A percentile compares a stretch with the other conserved stretches of the same genome.
These are phyloP conservation scores for Pelmatolapia mariae DNA, from an alignment of 2,113 vertebrate genomes.

Conservation along the genomic window DNA sequence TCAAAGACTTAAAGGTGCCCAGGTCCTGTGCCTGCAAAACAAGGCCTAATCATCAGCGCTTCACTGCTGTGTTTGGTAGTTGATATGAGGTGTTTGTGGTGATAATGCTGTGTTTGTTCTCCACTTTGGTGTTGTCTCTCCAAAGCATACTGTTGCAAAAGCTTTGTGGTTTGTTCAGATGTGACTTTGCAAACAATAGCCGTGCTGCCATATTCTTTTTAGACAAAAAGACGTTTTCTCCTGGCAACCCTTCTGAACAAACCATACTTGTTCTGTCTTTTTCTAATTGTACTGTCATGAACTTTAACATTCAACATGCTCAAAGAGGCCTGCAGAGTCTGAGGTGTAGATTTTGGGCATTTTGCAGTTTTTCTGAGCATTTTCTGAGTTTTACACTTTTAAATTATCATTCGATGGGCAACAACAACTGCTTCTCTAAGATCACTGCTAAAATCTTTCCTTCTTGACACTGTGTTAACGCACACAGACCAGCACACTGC, in stretches of 20 bases:
- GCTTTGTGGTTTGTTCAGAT: neutral
- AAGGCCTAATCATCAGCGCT: neutral
- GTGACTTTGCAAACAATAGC: neutral
- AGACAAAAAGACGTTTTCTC: neutral
- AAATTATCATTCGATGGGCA: neutral
- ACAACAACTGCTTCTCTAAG: neutral
- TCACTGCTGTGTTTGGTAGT: neutral
- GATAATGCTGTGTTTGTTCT: neutral
- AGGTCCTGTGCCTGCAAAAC: neutral
- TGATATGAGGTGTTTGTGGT: neutral
- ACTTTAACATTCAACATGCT: neutral
- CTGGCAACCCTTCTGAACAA: neutral
- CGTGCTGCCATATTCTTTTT: neutral
- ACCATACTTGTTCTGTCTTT: neutral
- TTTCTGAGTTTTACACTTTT: neutral
- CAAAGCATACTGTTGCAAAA: neutral
- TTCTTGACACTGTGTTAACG: neutral
- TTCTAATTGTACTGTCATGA: neutral
- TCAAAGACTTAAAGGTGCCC: neutral
- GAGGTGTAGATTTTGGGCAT: neutral
- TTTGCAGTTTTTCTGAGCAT: neutral
- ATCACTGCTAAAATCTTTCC: neutral
- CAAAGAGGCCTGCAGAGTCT: neutral
- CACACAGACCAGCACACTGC: neutral
- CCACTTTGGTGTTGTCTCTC: neutral